A percentile compares a stretch with the other conserved stretches of the same genome.
phyloP scores from a whole-genome alignment of 2,797 vertebrate species.

The Coregonus suidteri region DNA sequence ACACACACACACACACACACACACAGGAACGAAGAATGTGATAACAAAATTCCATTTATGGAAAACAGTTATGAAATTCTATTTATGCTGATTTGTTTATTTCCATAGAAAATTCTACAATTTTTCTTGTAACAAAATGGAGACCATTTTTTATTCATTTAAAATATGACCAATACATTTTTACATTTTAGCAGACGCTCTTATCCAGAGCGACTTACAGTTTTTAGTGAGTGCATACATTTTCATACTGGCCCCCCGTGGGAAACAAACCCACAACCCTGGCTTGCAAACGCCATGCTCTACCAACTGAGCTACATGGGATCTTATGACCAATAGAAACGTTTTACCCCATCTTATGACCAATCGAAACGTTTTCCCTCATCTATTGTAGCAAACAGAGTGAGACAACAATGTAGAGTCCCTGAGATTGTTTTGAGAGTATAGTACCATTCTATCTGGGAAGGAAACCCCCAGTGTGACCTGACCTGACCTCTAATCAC shows the following conservation, averaged over 20 bases:
- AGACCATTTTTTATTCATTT: constrained; percentile 9
- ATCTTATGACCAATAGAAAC: too few relatives aligned
- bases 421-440: constrained; percentile 24
- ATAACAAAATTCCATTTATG: constrained; percentile 42
- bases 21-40: constrained; percentile 19
- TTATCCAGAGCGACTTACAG: too few relatives aligned
- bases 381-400: neutral
- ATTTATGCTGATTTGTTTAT: constrained; percentile 37
- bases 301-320: too few relatives aligned
- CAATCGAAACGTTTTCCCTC: neutral
- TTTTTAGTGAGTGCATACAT: too few relatives aligned
- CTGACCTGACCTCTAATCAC: constrained; percentile 22
- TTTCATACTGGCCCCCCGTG: too few relatives aligned
- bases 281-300: too few relatives aligned
- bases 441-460: neutral
- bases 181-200: too few relatives aligned
- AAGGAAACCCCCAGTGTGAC: constrained; percentile 1
- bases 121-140: constrained; percentile 22
- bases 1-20: neutral
- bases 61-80: constrained; percentile 41
- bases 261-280: too few relatives aligned
- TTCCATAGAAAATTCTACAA: constrained; percentile 22
- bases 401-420: constrained; percentile 15
- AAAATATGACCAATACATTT: neutral
- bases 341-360: too few relatives aligned